These are phyloP conservation scores for Capromys pilorides DNA, from an alignment of 2,797 vertebrate species.

Conservation along the genomic window DNA sequence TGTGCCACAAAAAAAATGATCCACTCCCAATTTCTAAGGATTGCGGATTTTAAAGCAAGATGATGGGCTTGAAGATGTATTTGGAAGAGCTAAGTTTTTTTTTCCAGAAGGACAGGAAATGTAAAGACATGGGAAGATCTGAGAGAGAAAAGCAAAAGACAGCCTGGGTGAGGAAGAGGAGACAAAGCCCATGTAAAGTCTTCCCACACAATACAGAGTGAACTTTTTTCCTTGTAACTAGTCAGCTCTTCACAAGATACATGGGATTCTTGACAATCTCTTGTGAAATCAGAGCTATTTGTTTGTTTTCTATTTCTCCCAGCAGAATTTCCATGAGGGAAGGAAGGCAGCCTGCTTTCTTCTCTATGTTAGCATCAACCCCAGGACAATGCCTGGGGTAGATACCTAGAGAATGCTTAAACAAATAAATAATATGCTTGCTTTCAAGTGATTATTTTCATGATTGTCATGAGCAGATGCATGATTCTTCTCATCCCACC, in stretches of 20 bases:
- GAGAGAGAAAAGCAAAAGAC: neutral
- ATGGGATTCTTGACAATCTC: neutral
- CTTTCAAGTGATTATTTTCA: conserved; percentile 27
- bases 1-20: neutral
- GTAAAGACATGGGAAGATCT: neutral
- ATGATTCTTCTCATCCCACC: neutral
- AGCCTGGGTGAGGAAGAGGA: neutral
- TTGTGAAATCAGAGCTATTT: neutral
- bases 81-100: conserved; percentile 18
- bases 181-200: neutral
- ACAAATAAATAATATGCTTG: neutral
- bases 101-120: neutral
- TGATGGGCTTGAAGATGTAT: neutral
- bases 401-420: neutral
- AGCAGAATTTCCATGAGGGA: neutral
- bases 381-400: neutral
- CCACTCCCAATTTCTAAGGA: neutral
- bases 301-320: neutral
- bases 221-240: neutral
- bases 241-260: neutral
- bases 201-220: neutral
- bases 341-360: neutral
- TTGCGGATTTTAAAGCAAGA: conserved; percentile 26
- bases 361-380: neutral
- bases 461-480: neutral